These are phyloP conservation scores for Leucophenga maculata DNA, from an alignment of 2,888 invertebrate genomes.

Conservation along the genomic window DNA sequence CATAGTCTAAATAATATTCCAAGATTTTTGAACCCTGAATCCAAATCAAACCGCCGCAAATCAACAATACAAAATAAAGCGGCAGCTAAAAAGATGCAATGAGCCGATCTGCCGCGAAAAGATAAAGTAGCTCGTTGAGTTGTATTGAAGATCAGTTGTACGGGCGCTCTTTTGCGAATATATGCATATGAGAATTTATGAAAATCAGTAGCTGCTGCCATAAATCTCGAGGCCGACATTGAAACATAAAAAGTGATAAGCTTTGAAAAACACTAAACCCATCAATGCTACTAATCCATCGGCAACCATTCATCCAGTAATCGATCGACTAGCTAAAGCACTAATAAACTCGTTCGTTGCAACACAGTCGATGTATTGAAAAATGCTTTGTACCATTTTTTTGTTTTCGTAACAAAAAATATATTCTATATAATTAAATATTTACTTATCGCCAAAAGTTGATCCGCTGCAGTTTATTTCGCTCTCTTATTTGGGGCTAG, in stretches of 20 bases:
- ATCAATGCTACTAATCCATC: too few relatives aligned
- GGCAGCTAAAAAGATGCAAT: too few relatives aligned
- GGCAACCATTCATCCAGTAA: too few relatives aligned
- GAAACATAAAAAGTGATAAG: too few relatives aligned
- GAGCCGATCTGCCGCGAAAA: too few relatives aligned
- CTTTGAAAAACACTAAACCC: too few relatives aligned
- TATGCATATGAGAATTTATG: slow-evolving; percentile 62
- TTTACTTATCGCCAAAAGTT: slow-evolving; percentile 35
- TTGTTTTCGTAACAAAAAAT: slow-evolving; percentile 13
- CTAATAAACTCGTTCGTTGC: slow-evolving; percentile 16
- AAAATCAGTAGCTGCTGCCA: slow-evolving; percentile 64
- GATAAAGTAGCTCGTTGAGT: slow-evolving; percentile 29
- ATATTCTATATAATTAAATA: slow-evolving; percentile 33
- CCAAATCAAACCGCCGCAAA: too few relatives aligned
- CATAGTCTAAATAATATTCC: too few relatives aligned
- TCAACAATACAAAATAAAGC: too few relatives aligned
- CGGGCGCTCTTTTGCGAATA: slow-evolving; percentile 43
- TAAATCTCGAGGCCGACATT: slow-evolving; percentile 49
- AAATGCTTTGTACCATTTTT: slow-evolving; percentile 21
- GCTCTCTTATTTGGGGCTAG: not conserved
- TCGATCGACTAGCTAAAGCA: not conserved
- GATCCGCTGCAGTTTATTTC: slow-evolving; percentile 23
- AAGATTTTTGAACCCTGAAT: too few relatives aligned
- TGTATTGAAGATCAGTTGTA: slow-evolving; percentile 38
- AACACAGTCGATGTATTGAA: not conserved